phyloP scores from a whole-genome alignment of 2,113 vertebrate genomes.

The Phaetusa simplex region DNA sequence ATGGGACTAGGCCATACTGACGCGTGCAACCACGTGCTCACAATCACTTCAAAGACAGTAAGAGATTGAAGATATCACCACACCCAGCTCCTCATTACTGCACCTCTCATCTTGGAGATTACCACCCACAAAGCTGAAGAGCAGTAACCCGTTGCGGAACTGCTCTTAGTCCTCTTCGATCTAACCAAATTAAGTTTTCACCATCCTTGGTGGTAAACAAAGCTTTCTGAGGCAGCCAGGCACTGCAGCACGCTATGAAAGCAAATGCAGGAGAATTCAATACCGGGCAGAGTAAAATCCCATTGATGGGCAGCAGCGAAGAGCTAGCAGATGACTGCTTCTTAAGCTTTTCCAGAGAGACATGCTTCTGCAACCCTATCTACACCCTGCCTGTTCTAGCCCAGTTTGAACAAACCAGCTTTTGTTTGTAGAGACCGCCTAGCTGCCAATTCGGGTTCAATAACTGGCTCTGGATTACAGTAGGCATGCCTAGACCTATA shows the following conservation, averaged over 20 bases:
- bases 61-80: slow-evolving; percentile 28
- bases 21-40: not conserved
- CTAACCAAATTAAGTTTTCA: not conserved
- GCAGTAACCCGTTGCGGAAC: not conserved
- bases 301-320: not conserved
- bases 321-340: not conserved
- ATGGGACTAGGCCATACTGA: not conserved
- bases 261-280: rapidly evolving
- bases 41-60: not conserved
- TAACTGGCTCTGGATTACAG: not conserved
- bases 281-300: not conserved
- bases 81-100: not conserved
- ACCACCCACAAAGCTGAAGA: slow-evolving; percentile 32
- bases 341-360: not conserved
- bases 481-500: not conserved
- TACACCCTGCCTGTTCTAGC: not conserved
- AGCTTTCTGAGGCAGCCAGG: not conserved
- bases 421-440: not conserved
- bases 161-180: not conserved
- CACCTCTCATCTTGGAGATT: not conserved
- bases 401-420: not conserved
- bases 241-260: not conserved
- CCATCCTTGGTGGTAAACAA: not conserved
- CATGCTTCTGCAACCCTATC: not conserved
- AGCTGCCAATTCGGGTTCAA: not conserved